Conservation (phyloP, 1,140 invertebrate species). For the Apolygus lucorum region DNA sequence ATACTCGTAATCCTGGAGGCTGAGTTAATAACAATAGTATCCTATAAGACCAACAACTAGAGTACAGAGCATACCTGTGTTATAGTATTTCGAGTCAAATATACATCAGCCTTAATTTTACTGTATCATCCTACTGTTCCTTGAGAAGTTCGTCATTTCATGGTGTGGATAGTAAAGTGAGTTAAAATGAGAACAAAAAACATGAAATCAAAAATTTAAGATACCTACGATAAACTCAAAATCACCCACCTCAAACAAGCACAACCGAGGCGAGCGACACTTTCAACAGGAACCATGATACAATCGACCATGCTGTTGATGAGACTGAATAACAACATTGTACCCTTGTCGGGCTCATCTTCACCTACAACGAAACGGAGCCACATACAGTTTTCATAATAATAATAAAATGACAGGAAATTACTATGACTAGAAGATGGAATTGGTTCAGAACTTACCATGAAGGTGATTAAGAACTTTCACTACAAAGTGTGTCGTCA, state of each 20-base stretch:
- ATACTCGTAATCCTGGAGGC: no score
- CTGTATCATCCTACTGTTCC: not conserved
- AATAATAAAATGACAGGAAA: not conserved
- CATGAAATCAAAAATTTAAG: slow-evolving; percentile 45
- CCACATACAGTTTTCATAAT: no score
- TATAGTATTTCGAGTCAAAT: no score
- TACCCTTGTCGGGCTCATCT: slow-evolving; percentile 43
- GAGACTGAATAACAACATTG: slow-evolving; percentile 75
- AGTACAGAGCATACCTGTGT: no score
- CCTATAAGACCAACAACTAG: no score
- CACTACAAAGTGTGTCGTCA: slow-evolving; percentile 83
- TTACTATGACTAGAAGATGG: no score
- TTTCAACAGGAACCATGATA: slow-evolving; percentile 77
- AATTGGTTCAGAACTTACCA: no score
- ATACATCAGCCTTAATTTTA: no score
- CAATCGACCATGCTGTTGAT: slow-evolving; percentile 83
- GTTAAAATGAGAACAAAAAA: not conserved
- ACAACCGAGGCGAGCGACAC: slow-evolving; percentile 80
- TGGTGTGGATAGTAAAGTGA: not conserved
- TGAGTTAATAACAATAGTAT: no score
- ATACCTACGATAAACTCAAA: slow-evolving; percentile 18
- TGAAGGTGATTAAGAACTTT: slow-evolving; percentile 59
- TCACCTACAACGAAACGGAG: slow-evolving; percentile 16
- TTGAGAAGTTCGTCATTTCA: not conserved
- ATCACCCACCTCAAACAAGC: slow-evolving; percentile 56